Evolutionary conservation across 2,113 vertebrate genomes (phyloP), one percentile per base, ranked within the genome.

Genomic region (Campylorhamphus procurvoides): DNA sequence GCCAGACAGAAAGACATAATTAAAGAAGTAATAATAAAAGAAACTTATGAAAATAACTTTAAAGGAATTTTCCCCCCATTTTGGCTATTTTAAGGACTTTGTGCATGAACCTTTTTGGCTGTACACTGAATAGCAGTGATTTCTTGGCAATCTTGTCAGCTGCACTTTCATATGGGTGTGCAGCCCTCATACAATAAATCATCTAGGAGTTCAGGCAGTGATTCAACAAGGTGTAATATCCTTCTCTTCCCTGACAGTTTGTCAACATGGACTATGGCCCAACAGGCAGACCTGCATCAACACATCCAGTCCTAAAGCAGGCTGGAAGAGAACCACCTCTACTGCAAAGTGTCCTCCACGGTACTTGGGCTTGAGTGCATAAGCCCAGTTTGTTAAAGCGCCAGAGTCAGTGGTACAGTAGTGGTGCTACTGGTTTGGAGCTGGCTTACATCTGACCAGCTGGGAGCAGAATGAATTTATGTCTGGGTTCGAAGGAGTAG

Each of bases 1-100:
- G 47, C 52, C 2, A 8, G 83, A 81, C 29, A 90, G 71, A 95
- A 86, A 84, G 79, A 63, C 22, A 50, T 77, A 80, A 94, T 92
- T 95, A 67, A 90, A 83, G 79, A 66, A 84, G 58, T 31, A 93
- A 79, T 75, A 89, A 72, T 53, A 81, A 47, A 40, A 91, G 29
- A 72, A 92, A 87, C 63, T 14, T 79, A 94, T 6, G 13, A 89
- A 97, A 93, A 90, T 78, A 93, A 62, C 42, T 92, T 89, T 63
- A 73, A 71, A 73, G 22, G 8, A 60, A 59, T 71, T 67, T 5
- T 5, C 1, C 3, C 24, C 24, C 46, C 6, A 7, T 1, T 91
- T 82, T 72, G 83, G 20, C 40, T 90, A 56, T 92, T 92, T 90
- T 84, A 87, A 87, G 42, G 71, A 40, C 18, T 18, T 20, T 7